Base-by-base conservation (phyloP, 2,888 invertebrate species). In the Brenthis ino region DNA sequence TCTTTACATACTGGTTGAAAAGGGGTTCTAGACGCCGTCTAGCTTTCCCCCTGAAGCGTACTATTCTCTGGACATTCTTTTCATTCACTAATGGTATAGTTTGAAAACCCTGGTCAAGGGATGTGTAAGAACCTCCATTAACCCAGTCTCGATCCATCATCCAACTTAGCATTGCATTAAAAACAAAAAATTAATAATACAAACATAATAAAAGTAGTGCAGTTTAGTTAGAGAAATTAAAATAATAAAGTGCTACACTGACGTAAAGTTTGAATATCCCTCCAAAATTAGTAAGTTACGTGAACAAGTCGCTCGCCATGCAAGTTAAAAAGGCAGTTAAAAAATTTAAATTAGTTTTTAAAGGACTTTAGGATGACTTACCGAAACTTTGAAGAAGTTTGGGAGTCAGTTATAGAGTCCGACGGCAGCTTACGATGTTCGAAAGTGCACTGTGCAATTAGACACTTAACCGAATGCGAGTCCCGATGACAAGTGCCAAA, bases 71-170 rank as follows among this genome's bases (percentile, higher is more conserved):
- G 24, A 55, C 43, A 47, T 43, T 57, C 53, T 57, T 68, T 57
- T 47, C 56, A 94, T 90, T 94, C 95, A 91, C 94, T 95, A 79
- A 94, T 88, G 75, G 86, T 88, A 74, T 87, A 88, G 80, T 92
- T 93, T 77, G 47, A 48, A 65, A 65, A 55, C 65, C 54, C 84
- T 94, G 93, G 82, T 94, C 94, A 82, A 95, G 88, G 80, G 94
- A 94, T 79, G 93, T 93, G 92, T 95, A 95, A 84, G 94, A 94
- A 86, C 94, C 94, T 86, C 94, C 79, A 68, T 80, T 94, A 89
- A 94, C 93, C 84, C 89, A 87, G 85, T 93, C 93, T 80, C 94
- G 93, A 85, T 95, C 94, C 95, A 95, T 95, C 89, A 43, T 43
- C 87, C 90, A 83, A 85, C 86, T 86, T 87, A 82, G 84, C 77